These are phyloP conservation scores for Acanthosepion lycidas DNA, from an alignment of 2,888 invertebrate genomes.

Conservation along the genomic window DNA sequence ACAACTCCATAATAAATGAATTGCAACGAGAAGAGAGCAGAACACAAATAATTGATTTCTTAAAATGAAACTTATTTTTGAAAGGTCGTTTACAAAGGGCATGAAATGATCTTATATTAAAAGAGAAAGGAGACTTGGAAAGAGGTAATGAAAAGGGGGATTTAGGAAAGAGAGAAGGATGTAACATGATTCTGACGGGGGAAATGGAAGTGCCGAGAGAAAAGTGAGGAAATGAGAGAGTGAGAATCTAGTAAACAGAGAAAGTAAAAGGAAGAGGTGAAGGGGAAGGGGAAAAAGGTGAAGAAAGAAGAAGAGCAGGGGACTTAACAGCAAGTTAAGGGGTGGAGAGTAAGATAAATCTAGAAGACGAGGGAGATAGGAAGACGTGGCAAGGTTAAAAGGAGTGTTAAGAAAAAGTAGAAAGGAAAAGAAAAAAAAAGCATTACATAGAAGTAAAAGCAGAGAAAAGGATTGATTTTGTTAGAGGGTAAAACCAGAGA, in stretches of 20 bases:
- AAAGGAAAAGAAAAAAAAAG: too few relatives aligned
- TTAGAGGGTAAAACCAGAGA: too few relatives aligned
- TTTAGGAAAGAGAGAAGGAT: not conserved
- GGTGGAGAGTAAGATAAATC: not conserved
- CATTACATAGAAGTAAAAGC: too few relatives aligned
- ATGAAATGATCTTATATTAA: not conserved
- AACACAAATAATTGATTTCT: not conserved
- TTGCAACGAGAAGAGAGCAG: not conserved
- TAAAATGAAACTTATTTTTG: conserved; percentile 8
- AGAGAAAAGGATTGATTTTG: too few relatives aligned
- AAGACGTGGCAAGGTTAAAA: not conserved
- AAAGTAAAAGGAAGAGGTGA: not conserved
- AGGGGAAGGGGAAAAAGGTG: not conserved
- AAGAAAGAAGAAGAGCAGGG: not conserved
- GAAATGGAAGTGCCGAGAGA: too few relatives aligned
- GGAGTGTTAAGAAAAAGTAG: too few relatives aligned
- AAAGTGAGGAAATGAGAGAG: not conserved
- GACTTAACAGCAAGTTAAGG: not conserved
- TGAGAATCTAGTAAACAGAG: not conserved
- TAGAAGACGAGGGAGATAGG: not conserved
- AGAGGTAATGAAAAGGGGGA: not conserved
- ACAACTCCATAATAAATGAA: conserved; percentile 9
- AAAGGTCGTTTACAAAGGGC: not conserved
- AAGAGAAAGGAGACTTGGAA: not conserved
- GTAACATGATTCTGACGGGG: not conserved